Evolutionary conservation across 2,797 vertebrate species (phyloP).

Genomic region (Rhabdophis nuchalis): DNA sequence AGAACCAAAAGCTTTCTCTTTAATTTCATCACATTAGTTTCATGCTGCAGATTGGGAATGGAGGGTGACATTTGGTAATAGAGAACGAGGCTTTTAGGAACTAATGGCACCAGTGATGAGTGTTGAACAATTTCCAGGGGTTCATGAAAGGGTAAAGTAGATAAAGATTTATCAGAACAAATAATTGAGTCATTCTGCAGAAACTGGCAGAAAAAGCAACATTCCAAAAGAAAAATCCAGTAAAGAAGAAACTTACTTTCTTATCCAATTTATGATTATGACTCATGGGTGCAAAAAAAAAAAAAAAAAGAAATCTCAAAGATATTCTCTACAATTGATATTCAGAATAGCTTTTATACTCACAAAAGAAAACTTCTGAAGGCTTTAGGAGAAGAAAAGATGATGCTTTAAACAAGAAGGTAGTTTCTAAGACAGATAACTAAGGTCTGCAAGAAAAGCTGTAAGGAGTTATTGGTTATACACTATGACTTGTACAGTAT

Average conservation of each 20-base stretch:
- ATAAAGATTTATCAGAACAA: background rate
- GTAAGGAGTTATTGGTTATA: background rate
- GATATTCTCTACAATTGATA: background rate
- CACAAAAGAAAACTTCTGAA: background rate
- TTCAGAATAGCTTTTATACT: background rate
- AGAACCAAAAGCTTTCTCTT: background rate
- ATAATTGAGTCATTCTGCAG: background rate
- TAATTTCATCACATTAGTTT: background rate
- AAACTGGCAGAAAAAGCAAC: background rate
- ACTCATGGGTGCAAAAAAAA: background rate
- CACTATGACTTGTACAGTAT: background rate
- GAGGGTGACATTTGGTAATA: background rate
- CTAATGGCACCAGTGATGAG: background rate
- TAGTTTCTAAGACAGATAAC: background rate
- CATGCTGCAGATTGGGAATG: background rate
- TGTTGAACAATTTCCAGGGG: background rate
- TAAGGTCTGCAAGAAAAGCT: background rate
- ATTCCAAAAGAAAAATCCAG: background rate
- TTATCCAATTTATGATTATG: background rate
- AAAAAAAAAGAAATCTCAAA: background rate
- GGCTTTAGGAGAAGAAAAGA: background rate
- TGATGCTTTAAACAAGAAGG: background rate
- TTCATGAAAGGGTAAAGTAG: background rate
- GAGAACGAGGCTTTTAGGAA: background rate
- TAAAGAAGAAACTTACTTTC: background rate